A percentile compares a stretch with the other conserved stretches of the same genome.
These are phyloP conservation scores for Elgaria multicarinata DNA, from an alignment of 2,113 vertebrate species.

Conservation along the genomic window DNA sequence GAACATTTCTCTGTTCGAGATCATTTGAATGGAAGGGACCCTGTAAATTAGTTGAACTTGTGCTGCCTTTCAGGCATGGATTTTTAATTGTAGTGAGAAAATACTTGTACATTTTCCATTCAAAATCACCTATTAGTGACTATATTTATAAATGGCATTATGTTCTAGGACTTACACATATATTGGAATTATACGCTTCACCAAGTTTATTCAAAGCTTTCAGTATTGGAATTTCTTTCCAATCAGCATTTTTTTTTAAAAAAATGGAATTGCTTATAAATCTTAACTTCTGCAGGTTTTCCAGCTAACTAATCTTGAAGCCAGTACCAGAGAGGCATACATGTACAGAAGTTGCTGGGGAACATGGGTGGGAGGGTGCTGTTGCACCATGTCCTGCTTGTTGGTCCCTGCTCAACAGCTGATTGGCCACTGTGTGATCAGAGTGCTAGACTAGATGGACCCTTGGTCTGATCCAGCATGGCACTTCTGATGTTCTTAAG, in stretches of 20 bases:
- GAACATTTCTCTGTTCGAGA: not conserved
- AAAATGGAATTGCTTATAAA: not conserved
- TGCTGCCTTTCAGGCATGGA: constrained; percentile 4
- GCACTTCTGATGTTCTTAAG: too few species aligned
- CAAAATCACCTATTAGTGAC: not conserved
- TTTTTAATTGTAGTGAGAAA: not conserved
- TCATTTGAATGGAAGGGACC: constrained; percentile 26
- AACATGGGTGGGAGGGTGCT: too few species aligned
- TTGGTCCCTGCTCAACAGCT: too few species aligned
- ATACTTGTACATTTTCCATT: not conserved
- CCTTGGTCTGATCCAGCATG: too few species aligned
- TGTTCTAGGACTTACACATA: not conserved
- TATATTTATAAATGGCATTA: not conserved
- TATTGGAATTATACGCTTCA: not conserved
- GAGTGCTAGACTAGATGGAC: too few species aligned
- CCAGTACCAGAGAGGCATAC: not conserved
- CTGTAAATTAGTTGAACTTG: not conserved
- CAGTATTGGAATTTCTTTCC: not conserved
- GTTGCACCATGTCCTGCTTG: too few species aligned
- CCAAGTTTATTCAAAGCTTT: not conserved
- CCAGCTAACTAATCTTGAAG: not conserved
- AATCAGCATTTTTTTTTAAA: not conserved
- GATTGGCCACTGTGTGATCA: too few species aligned
- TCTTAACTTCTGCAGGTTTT: not conserved
- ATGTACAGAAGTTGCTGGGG: too few species aligned